A percentile compares a stretch with the other conserved stretches of the same genome.
These are phyloP conservation scores for Scaptomyza caliginosa DNA, from an alignment of 2,888 invertebrate species.

Conservation along the genomic window DNA sequence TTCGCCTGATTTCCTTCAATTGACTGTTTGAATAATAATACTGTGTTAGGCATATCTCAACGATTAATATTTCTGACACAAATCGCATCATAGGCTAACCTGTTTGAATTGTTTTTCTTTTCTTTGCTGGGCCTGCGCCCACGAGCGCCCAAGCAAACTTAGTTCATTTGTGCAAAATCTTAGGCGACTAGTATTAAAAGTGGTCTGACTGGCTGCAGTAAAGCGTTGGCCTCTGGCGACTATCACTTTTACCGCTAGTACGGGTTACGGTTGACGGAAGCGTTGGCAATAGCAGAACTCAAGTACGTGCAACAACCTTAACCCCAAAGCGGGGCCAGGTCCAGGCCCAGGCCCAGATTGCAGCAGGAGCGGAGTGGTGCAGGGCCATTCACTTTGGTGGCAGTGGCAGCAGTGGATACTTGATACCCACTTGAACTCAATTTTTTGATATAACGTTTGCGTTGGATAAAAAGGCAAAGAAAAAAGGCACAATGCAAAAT, in stretches of 20 bases:
- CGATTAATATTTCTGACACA: constrained; percentile 10
- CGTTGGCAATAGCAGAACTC: constrained; percentile 63
- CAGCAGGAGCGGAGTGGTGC: constrained; percentile 1
- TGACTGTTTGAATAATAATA: constrained; percentile 4
- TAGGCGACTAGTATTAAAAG: constrained; percentile 45
- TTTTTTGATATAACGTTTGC: constrained; percentile 69
- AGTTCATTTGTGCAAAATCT: constrained; percentile 43
- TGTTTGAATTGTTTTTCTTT: constrained; percentile 45
- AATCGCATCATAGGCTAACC: constrained; percentile 41
- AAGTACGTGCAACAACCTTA: constrained; percentile 77
- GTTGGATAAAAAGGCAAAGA: constrained; percentile 35
- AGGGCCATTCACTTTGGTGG: constrained; percentile 52
- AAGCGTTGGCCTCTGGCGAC: constrained; percentile 31
- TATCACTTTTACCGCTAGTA: constrained; percentile 56
- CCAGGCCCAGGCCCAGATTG: constrained; percentile 23
- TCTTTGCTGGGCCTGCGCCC: constrained; percentile 16
- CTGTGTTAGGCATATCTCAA: constrained; percentile 16
- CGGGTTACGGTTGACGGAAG: constrained; percentile 66
- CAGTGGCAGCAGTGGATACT: constrained; percentile 37
- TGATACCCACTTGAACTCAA: constrained; percentile 72
- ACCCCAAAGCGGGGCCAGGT: constrained; percentile 60
- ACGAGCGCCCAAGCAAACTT: constrained; percentile 8
- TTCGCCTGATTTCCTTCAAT: not conserved
- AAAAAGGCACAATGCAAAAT: constrained; percentile 60
- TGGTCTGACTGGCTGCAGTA: constrained; percentile 60